phyloP scores from a whole-genome alignment of 2,888 invertebrate species.

The Rhamphomyia laevipes region DNA sequence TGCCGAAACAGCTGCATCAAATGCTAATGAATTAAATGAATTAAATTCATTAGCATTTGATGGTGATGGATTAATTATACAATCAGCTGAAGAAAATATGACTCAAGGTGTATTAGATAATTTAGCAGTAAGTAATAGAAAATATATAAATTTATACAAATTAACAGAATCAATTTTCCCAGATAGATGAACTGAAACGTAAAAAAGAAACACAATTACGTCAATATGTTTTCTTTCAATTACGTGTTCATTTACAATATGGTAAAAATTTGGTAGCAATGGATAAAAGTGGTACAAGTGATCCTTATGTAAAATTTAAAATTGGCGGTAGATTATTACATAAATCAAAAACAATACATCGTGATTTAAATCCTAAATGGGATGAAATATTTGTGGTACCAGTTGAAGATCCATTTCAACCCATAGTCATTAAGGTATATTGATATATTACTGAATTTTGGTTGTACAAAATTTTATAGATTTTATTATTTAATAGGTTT shows the following conservation, averaged over 20 bases:
- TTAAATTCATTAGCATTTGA: constrained; percentile 25
- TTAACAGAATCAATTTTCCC: neutral
- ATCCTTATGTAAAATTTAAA: constrained; percentile 97
- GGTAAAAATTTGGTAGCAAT: constrained; percentile 84
- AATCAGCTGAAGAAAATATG: neutral
- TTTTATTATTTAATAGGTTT: constrained; percentile 48
- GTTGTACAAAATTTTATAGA: constrained; percentile 9
- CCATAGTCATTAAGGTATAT: constrained; percentile 69
- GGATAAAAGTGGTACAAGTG: constrained; percentile 92
- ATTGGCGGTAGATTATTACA: constrained; percentile 73
- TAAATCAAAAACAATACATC: constrained; percentile 87
- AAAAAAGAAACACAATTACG: constrained; percentile 61
- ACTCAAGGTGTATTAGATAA: constrained; percentile 7
- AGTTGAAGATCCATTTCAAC: constrained; percentile 80
- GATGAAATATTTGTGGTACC: constrained; percentile 91
- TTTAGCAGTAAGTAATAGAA: constrained; percentile 8
- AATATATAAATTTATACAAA: neutral
- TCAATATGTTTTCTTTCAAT: constrained; percentile 84
- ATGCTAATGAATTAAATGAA: neutral
- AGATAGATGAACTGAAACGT: constrained; percentile 57
- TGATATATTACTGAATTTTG: neutral
- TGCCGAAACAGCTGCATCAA: constrained; percentile 26
- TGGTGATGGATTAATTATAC: constrained; percentile 11
- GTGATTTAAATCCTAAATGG: constrained; percentile 96
- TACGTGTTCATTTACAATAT: constrained; percentile 76